Evolutionary conservation across 2,888 invertebrate genomes (phyloP).

Genomic region (Corbicula japonica): DNA sequence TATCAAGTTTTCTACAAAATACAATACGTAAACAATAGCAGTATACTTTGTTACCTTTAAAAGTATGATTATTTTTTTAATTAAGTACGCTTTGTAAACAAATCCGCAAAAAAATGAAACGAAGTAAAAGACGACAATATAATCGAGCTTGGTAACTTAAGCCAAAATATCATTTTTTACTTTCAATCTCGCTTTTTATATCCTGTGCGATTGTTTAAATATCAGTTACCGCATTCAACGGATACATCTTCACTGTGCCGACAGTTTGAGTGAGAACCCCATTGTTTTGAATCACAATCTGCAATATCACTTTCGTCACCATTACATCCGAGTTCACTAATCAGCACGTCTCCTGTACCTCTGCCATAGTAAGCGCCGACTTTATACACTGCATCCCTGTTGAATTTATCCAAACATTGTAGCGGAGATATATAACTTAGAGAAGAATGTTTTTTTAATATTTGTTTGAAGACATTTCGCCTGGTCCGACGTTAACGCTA

Average conservation of each 20-base stretch:
- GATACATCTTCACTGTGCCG: constrained; percentile 24
- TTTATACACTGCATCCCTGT: constrained; percentile 23
- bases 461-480: too few species aligned
- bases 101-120: too few species aligned
- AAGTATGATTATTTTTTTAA: neutral
- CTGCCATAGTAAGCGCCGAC: constrained; percentile 20
- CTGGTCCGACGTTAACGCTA: too few species aligned
- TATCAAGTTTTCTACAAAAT: too few species aligned
- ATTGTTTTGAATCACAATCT: constrained; percentile 35
- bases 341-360: constrained; percentile 10
- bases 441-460: neutral
- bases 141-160: neutral
- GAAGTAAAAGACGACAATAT: too few species aligned
- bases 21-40: neutral
- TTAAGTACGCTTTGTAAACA: neutral
- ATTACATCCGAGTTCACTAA: constrained; percentile 28
- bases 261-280: constrained; percentile 27
- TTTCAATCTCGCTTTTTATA: too few species aligned
- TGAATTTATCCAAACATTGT: neutral
- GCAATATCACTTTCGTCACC: constrained; percentile 33
- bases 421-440: neutral
- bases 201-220: neutral
- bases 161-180: neutral
- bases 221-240: constrained; percentile 31
- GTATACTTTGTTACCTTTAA: neutral